Evolutionary conservation across 2,113 vertebrate species (phyloP).

Genomic region (Phoxinus phoxinus): DNA sequence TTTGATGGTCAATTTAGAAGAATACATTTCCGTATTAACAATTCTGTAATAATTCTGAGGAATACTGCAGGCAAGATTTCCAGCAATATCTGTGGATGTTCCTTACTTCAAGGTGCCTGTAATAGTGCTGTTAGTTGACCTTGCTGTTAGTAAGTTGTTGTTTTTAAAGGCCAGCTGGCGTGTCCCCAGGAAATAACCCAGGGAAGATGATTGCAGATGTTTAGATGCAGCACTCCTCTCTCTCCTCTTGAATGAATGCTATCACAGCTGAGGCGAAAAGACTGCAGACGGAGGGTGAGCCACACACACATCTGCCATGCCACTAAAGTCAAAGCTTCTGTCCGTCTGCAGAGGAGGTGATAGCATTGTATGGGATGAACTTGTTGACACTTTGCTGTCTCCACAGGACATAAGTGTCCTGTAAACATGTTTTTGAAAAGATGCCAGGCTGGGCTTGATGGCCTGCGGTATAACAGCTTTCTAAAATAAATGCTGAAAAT

Average conservation of each 20-base stretch:
- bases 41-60: too few species aligned
- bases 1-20: too few species aligned
- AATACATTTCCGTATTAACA: too few species aligned
- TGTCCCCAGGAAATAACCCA: constrained; percentile 38
- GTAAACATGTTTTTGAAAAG: constrained; percentile 27
- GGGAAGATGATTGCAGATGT: constrained; percentile 49
- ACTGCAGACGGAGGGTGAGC: not conserved
- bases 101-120: not conserved
- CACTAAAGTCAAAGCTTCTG: not conserved
- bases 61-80: not conserved
- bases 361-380: not conserved
- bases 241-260: not conserved
- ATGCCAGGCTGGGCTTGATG: not conserved
- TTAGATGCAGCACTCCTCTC: constrained; percentile 12
- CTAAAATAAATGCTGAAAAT: constrained; percentile 8
- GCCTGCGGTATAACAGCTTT: not conserved
- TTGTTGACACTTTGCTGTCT: constrained; percentile 8
- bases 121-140: constrained; percentile 23
- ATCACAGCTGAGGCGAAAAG: constrained; percentile 37
- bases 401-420: constrained; percentile 27
- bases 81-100: not conserved
- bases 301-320: constrained; percentile 16
- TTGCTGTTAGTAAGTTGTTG: constrained; percentile 33
- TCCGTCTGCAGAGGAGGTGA: not conserved
- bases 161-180: constrained; percentile 52